These are phyloP conservation scores for Melanostigma gelatinosum DNA, from an alignment of 2,113 vertebrate genomes.

Conservation along the genomic window DNA sequence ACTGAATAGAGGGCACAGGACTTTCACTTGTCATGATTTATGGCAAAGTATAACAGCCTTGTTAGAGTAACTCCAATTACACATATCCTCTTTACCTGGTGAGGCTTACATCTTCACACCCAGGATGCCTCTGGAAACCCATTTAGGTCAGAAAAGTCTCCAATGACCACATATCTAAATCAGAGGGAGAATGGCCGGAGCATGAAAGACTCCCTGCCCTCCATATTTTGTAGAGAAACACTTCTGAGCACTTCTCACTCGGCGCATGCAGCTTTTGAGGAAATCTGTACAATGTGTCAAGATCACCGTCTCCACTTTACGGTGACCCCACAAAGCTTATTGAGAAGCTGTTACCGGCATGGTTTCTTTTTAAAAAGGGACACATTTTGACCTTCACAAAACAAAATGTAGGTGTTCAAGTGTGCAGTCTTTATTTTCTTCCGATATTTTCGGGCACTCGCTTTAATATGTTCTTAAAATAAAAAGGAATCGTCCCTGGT, in stretches of 20 bases:
- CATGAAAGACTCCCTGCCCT: conserved; percentile 35
- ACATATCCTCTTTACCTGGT: conserved; percentile 63
- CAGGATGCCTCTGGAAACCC: conserved; percentile 47
- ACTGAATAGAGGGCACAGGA: conserved; percentile 67
- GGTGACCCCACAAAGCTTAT: conserved; percentile 63
- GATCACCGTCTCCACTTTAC: conserved; percentile 51
- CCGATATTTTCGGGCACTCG: conserved; percentile 2
- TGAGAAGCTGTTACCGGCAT: conserved; percentile 1
- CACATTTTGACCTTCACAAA: conserved; percentile 48
- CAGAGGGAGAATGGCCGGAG: conserved; percentile 36
- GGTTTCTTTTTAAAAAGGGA: background rate
- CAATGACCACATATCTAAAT: conserved; percentile 63
- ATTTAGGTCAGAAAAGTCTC: conserved; percentile 69
- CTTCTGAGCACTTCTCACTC: conserved; percentile 43
- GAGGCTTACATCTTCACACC: conserved; percentile 37
- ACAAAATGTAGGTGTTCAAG: conserved; percentile 13
- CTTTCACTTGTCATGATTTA: conserved; percentile 73
- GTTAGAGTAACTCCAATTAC: conserved; percentile 74
- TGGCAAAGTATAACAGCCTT: conserved; percentile 70
- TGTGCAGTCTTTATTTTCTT: background rate
- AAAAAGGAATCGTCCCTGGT: conserved; percentile 3
- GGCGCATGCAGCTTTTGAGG: conserved; percentile 35
- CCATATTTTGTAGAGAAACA: conserved; percentile 31
- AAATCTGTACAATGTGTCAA: conserved; percentile 57
- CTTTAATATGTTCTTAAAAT: conserved; percentile 25